These are phyloP conservation scores for Sinodicranocentrus sp. DNA, from an alignment of 2,888 invertebrate genomes.

Conservation along the genomic window DNA sequence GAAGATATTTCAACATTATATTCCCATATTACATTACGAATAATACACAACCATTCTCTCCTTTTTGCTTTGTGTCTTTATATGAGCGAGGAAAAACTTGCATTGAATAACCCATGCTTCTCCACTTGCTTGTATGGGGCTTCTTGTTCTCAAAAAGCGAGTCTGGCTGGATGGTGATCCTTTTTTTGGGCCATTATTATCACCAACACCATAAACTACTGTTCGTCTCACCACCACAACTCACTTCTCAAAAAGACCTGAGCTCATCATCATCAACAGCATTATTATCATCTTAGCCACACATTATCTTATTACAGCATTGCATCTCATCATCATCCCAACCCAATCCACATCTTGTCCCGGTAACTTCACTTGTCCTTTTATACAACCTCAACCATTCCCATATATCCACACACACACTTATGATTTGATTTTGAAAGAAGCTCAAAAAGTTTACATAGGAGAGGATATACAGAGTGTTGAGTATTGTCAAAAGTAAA, in stretches of 20 bases:
- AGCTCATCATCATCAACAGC: conserved; percentile 55
- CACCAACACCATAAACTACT: conserved; percentile 66
- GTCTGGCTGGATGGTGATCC: conserved; percentile 64
- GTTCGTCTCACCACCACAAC: conserved; percentile 62
- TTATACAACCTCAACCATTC: conserved; percentile 7
- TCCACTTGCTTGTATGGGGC: conserved; percentile 6
- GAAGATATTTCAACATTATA: conserved; percentile 31
- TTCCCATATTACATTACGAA: conserved; percentile 61
- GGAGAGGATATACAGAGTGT: neutral
- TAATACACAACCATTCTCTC: too few relatives aligned
- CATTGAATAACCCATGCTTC: conserved; percentile 20
- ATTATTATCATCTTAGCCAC: conserved; percentile 55
- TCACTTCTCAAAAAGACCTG: conserved; percentile 58
- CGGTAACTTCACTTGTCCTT: conserved; percentile 41
- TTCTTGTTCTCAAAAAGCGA: conserved; percentile 33
- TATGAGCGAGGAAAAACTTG: conserved; percentile 41
- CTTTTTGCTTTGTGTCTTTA: conserved; percentile 44
- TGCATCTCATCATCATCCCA: too few relatives aligned
- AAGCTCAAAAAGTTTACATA: conserved; percentile 3
- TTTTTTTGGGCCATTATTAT: conserved; percentile 65
- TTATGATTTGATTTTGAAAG: too few relatives aligned
- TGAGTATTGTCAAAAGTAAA: too few relatives aligned
- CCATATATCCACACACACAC: conserved; percentile 16
- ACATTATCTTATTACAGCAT: conserved; percentile 51
- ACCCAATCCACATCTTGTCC: conserved; percentile 21